A percentile compares a stretch with the other conserved stretches of the same genome.
phyloP scores from a whole-genome alignment of 2,888 invertebrate genomes.

The Limnephilus rhombicus region DNA sequence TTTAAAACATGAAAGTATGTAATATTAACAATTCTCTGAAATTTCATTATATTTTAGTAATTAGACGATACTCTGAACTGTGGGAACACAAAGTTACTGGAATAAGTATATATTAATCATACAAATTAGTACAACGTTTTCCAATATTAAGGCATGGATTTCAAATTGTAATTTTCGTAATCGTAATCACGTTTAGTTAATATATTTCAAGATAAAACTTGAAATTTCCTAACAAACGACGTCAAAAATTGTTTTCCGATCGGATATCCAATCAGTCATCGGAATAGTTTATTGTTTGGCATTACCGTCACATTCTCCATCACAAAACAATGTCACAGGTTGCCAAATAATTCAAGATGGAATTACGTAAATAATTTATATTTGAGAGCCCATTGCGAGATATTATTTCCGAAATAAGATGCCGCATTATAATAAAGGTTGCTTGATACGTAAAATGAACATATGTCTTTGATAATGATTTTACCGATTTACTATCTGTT shows the following conservation, averaged over 20 bases:
- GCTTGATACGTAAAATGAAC: background rate
- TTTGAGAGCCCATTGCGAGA: background rate
- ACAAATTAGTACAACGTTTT: too few relatives aligned
- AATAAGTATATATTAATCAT: too few relatives aligned
- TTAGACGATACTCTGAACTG: too few relatives aligned
- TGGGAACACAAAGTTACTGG: too few relatives aligned
- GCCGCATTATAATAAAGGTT: background rate
- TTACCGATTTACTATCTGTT: too few relatives aligned
- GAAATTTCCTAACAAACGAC: background rate
- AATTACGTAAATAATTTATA: background rate
- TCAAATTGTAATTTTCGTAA: too few relatives aligned
- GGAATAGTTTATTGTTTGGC: background rate
- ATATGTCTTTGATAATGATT: too few relatives aligned
- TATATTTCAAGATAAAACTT: background rate
- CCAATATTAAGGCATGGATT: too few relatives aligned
- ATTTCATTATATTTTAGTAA: too few relatives aligned
- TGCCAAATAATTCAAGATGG: background rate
- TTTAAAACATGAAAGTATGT: too few relatives aligned
- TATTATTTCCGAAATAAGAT: background rate
- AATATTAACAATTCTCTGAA: too few relatives aligned
- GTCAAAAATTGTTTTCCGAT: background rate
- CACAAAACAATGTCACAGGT: background rate
- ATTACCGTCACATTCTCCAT: background rate
- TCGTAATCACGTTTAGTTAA: background rate
- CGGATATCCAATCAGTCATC: background rate